Base-by-base conservation (phyloP, 1,140 invertebrate species). In the Trypoxylus dichotomus region DNA sequence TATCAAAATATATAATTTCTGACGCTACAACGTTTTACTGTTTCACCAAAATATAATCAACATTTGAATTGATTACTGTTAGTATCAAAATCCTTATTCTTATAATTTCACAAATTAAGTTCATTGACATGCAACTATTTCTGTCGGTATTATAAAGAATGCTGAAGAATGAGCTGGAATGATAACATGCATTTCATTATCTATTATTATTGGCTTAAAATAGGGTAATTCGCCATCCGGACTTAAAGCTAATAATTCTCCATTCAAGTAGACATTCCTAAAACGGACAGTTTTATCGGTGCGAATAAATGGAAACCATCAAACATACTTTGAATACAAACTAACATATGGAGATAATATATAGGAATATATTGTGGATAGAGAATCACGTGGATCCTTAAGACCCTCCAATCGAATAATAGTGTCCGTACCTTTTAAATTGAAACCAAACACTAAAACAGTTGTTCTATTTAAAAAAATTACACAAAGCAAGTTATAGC, bases 361-460 rank as follows among this genome's bases (percentile, higher is more conserved):
- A 73, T 37, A 73, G n/a, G 71, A n/a, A 21, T 73, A 73, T 13
- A 73, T 73, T 7, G 1, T n/a, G 13, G 24, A 2, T 32, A 42
- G 11, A 13, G 25, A 27, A 19, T 41, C 13, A 13, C 25, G 11
- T 11, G 71, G 27, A 41, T 41, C 7, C 42, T 8, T 13, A 24
- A 84, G 78, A 10, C 87, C 88, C 81, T 88, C 84, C 25, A 92
- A 81, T 32, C 84, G 79, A 68, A 91, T 85, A 76, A 82, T 82
- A 10, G 82, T 84, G 78, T 84, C 80, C 7, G 83, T 76, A 81
- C 88, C 84, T 79, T 88, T 83, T 41, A 93, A 81, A 85, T 93
- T 93, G 3, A 92, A 81, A 75, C 90, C 92, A 84, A 89, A 93
- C 43, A 92, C 81, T 84, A 76, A 77, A 84, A 82, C n/a, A 15